Evolutionary conservation across 30 jellyfish, hydroid and myxozoan genomes (phyloP).

Genomic region (Turritopsis dohrnii): DNA sequence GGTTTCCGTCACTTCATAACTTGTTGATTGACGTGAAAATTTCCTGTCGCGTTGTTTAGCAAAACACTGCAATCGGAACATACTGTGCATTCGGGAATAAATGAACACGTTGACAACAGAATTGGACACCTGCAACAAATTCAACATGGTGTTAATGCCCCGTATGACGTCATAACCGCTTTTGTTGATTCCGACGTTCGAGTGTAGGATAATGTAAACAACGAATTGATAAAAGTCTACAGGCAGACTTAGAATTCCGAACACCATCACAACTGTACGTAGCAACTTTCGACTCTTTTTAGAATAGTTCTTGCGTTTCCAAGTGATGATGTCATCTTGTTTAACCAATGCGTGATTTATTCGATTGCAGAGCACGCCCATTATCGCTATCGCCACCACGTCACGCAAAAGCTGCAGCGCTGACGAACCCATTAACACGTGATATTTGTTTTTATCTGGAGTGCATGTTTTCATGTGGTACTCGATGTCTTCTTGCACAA

Average conservation of each 20-base stretch:
- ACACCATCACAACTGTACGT: slow-evolving; percentile 34
- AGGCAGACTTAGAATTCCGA: slow-evolving; percentile 50
- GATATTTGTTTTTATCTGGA: slow-evolving; percentile 30
- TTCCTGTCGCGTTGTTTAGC: not conserved
- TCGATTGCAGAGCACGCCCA: slow-evolving; percentile 18
- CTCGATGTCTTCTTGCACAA: slow-evolving; percentile 9
- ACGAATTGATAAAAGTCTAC: slow-evolving; percentile 52
- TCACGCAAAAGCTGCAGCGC: slow-evolving; percentile 37
- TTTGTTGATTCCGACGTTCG: not conserved
- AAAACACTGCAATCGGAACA: slow-evolving; percentile 25
- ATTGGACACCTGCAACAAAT: slow-evolving; percentile 43
- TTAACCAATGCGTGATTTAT: slow-evolving; percentile 28
- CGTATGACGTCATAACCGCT: slow-evolving; percentile 28
- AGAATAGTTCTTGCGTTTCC: slow-evolving; percentile 17
- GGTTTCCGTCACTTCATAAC: not conserved
- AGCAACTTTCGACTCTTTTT: slow-evolving; percentile 31
- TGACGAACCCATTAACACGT: slow-evolving; percentile 23
- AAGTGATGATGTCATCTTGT: slow-evolving; percentile 16
- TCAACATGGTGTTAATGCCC: slow-evolving; percentile 42
- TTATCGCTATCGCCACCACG: slow-evolving; percentile 19
- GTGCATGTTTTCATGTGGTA: slow-evolving; percentile 42
- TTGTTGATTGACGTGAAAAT: not conserved
- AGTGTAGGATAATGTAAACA: slow-evolving; percentile 24
- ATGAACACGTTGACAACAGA: slow-evolving; percentile 61
- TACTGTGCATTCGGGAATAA: slow-evolving; percentile 41